Conservation (phyloP, 1,140 invertebrate genomes). For the Drosophila azteca region DNA sequence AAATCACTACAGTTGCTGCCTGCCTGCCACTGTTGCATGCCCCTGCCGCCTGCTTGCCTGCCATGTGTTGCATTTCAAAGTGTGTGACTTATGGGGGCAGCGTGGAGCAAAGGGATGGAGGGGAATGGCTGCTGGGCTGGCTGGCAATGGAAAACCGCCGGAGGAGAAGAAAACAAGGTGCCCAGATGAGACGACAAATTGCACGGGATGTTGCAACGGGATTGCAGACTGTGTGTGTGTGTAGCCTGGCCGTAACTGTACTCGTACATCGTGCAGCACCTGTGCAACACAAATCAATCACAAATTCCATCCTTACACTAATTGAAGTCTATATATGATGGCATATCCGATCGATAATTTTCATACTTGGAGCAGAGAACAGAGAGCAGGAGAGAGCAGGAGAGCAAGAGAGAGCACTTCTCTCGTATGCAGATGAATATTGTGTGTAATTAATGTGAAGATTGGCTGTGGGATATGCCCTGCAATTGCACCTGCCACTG, state of each 20-base stretch:
- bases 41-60: conserved; percentile 31
- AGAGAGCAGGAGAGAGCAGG: no score
- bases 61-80: conserved; percentile 81
- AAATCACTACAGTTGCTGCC: conserved; percentile 46
- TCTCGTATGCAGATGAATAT: conserved; percentile 44
- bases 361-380: neutral
- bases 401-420: neutral
- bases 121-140: no score
- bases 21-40: no score
- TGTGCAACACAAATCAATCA: conserved; percentile 5
- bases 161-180: conserved; percentile 25
- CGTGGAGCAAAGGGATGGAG: no score
- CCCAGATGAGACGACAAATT: conserved; percentile 71
- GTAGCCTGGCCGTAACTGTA: conserved; percentile 1
- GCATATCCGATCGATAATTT: conserved; percentile 1
- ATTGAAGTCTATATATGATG: conserved; percentile 14
- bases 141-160: conserved; percentile 25
- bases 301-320: conserved; percentile 10
- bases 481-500: no score
- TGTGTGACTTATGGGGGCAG: conserved; percentile 66
- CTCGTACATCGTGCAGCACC: neutral
- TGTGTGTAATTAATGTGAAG: conserved; percentile 54
- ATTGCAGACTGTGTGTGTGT: no score
- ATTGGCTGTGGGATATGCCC: no score
- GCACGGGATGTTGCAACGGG: conserved; percentile 29